These are phyloP conservation scores for Syncerus caffer DNA, from an alignment of 2,797 vertebrate genomes.

Conservation along the genomic window DNA sequence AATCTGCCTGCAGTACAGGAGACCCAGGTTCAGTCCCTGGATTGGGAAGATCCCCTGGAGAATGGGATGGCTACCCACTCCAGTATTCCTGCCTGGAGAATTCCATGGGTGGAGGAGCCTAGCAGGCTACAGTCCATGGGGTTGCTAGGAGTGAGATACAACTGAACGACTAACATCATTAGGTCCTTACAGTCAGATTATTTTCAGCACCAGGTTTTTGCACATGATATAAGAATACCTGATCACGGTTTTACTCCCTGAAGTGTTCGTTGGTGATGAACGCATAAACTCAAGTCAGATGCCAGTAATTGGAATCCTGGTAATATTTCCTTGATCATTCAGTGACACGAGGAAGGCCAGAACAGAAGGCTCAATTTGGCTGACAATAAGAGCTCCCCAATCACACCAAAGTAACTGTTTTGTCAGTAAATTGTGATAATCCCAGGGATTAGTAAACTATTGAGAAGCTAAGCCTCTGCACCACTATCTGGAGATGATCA, in stretches of 20 bases:
- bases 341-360: neutral
- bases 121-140: neutral
- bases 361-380: constrained; percentile 9
- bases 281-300: neutral
- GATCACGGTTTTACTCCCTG: neutral
- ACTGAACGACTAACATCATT: neutral
- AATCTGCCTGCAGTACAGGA: neutral
- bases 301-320: neutral
- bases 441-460: constrained; percentile 3
- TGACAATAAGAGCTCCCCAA: neutral
- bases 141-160: neutral
- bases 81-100: neutral
- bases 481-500: neutral
- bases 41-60: neutral
- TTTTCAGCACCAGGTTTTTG: neutral
- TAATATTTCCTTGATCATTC: neutral
- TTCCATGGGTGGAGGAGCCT: neutral
- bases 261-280: neutral
- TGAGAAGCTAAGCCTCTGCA: neutral
- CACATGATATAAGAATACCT: neutral
- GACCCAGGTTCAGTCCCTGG: neutral
- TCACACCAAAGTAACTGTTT: neutral
- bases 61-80: neutral
- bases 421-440: constrained; percentile 43
- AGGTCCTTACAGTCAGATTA: neutral